phyloP scores from a whole-genome alignment of 1,140 invertebrate species.

The Drosophila tristis region DNA sequence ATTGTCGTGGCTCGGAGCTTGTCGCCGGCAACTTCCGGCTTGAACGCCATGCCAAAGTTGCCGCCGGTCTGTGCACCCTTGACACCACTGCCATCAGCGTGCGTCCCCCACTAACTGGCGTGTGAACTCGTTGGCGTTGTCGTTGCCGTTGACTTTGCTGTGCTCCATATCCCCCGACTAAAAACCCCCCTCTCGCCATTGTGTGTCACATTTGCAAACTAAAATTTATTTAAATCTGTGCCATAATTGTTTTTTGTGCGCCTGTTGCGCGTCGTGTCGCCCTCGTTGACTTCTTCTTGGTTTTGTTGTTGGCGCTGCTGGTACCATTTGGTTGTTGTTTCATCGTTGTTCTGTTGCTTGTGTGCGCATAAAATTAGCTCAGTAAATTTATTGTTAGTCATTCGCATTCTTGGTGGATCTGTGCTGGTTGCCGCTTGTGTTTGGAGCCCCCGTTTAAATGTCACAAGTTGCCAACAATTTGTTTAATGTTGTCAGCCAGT shows the following conservation, averaged over 20 bases:
- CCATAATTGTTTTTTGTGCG: constrained; percentile 74
- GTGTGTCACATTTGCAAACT: constrained; percentile 28
- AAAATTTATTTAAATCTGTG: constrained; percentile 77
- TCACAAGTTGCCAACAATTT: constrained; percentile 50
- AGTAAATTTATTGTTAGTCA: constrained; percentile 65
- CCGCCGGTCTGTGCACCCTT: constrained; percentile 61
- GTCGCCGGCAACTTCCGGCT: constrained; percentile 65
- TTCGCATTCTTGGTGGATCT: constrained; percentile 56
- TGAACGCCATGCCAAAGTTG: constrained; percentile 59
- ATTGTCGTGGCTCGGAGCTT: constrained; percentile 31
- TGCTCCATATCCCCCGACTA: constrained; percentile 15
- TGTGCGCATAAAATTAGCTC: constrained; percentile 73
- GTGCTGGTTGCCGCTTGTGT: constrained; percentile 6
- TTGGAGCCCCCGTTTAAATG: constrained; percentile 48
- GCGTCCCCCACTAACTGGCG: constrained; percentile 37
- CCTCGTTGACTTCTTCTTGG: constrained; percentile 37
- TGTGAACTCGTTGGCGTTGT: constrained; percentile 61
- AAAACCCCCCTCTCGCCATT: background rate
- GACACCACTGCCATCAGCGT: constrained; percentile 35
- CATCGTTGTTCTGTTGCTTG: constrained; percentile 31
- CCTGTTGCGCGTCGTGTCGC: constrained; percentile 63
- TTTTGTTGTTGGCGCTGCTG: constrained; percentile 8
- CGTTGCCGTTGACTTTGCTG: constrained; percentile 16
- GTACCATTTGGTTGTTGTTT: constrained; percentile 5
- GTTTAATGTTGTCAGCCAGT: constrained; percentile 41